These are phyloP conservation scores for Paracanthobrama guichenoti DNA, from an alignment of 2,113 vertebrate species.

Conservation along the genomic window DNA sequence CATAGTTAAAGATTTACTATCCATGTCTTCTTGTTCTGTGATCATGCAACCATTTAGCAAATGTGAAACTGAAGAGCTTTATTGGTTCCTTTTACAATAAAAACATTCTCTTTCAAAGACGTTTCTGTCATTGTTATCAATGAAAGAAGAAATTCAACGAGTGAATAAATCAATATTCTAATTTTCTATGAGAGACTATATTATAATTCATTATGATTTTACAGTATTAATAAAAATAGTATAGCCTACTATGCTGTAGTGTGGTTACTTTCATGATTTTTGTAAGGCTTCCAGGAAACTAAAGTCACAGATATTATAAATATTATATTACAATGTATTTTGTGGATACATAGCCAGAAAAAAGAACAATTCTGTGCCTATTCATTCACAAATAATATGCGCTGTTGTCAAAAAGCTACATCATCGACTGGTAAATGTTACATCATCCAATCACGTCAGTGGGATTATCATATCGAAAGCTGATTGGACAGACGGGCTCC, in stretches of 20 bases:
- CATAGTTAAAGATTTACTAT: slow-evolving; percentile 71
- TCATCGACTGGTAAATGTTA: neutral
- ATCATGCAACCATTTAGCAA: neutral
- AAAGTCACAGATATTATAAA: neutral
- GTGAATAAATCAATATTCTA: neutral
- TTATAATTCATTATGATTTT: neutral
- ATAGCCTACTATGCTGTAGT: neutral
- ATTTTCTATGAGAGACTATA: neutral
- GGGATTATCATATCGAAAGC: slow-evolving; percentile 48
- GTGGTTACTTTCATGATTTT: neutral
- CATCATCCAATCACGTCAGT: slow-evolving; percentile 60
- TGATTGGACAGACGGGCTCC: slow-evolving; percentile 60
- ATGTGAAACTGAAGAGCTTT: neutral
- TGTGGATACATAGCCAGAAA: neutral
- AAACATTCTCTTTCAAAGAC: no score
- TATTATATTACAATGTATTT: neutral
- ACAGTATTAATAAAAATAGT: neutral
- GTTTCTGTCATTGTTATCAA: neutral
- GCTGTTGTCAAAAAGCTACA: no score
- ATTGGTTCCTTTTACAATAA: neutral
- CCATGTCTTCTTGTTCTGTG: neutral
- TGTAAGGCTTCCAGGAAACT: no score
- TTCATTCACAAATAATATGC: neutral
- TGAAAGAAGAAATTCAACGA: neutral
- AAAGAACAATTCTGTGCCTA: no score